Evolutionary conservation across 2,113 vertebrate genomes (phyloP).

Genomic region (Psittacus erithacus): DNA sequence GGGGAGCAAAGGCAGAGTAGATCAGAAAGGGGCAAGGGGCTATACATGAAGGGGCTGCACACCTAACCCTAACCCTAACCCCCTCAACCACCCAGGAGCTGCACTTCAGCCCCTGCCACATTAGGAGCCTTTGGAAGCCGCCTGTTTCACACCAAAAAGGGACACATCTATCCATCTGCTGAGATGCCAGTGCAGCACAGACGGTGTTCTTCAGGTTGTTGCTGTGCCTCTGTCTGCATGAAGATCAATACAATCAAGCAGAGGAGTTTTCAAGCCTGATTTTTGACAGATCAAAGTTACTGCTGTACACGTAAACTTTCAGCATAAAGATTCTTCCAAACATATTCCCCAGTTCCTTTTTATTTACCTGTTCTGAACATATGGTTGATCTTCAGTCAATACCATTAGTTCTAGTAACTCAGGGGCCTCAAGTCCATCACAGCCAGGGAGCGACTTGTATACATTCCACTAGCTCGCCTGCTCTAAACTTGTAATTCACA

Average conservation of each 20-base stretch:
- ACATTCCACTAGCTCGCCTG: conserved; percentile 61
- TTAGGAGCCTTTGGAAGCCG: not conserved
- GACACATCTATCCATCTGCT: not conserved
- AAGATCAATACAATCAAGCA: not conserved
- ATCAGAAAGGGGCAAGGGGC: not conserved
- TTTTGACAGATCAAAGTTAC: not conserved
- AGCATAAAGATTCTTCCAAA: not conserved
- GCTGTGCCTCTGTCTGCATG: not conserved
- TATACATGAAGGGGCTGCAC: not conserved
- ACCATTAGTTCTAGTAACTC: conserved; percentile 59
- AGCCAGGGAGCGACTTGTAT: conserved; percentile 70
- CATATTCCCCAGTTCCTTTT: not conserved
- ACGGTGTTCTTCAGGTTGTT: not conserved
- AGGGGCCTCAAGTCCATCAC: conserved; percentile 66
- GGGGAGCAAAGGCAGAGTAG: not conserved
- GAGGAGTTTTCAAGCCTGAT: not conserved
- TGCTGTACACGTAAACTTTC: not conserved
- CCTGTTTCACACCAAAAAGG: not conserved
- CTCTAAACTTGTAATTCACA: conserved; percentile 70
- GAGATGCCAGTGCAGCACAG: not conserved
- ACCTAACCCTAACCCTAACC: not conserved
- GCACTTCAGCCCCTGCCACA: not conserved
- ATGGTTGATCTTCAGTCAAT: conserved; percentile 65
- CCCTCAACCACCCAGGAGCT: not conserved
- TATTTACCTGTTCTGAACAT: conserved; percentile 66